Base-by-base conservation (phyloP, 1,140 invertebrate genomes). In the Heliothis virescens region DNA sequence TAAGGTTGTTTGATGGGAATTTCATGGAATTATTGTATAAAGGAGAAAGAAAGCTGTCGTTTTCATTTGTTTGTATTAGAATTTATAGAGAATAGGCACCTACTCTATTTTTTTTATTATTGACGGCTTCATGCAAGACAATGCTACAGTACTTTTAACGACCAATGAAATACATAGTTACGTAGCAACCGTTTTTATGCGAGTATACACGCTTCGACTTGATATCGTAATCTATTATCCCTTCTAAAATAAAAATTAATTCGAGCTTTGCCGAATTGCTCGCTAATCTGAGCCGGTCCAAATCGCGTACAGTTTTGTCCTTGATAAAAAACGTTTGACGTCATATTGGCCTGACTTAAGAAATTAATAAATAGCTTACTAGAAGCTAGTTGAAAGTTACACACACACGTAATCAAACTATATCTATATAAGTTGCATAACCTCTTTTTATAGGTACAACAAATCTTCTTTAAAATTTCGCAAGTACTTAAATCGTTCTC, bases 1-100 rank as follows among this genome's bases (percentile, higher is more conserved):
- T 80, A 60, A 78, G 53, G 26, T 71, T 34, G 53, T 75, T 60
- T 60, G 55, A 62, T 60, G 55, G 10, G 67, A 50, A 52, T 47
- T 71, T 41, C 34, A 41, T 41, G 34, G 34, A 41, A 41, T 18
- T 62, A 26, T 73, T 73, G n/a, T 12, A 15, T 50, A 2, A 48
- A 48, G 15, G 47, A 41, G n/a, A 48, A 16, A 12, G 48, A 48
- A 12, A 7, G 16, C 41, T 48, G 15, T 15, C 5, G 16, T 16
- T 18, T 57, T 26, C 21, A 57, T 57, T 57, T 57, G 55, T 57
- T 57, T n/a, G 55, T 57, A 18, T 21, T 57, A 57, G 7, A 21
- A 21, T 57, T 57, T 57, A 11, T 18, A 7, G 34, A 57, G 16
- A 2, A 57, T 26, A 26, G 21, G 21, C n/a, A n/a, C n/a, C n/a